Evolutionary conservation across 2,888 invertebrate genomes (phyloP).

Genomic region (Chirona hameri): DNA sequence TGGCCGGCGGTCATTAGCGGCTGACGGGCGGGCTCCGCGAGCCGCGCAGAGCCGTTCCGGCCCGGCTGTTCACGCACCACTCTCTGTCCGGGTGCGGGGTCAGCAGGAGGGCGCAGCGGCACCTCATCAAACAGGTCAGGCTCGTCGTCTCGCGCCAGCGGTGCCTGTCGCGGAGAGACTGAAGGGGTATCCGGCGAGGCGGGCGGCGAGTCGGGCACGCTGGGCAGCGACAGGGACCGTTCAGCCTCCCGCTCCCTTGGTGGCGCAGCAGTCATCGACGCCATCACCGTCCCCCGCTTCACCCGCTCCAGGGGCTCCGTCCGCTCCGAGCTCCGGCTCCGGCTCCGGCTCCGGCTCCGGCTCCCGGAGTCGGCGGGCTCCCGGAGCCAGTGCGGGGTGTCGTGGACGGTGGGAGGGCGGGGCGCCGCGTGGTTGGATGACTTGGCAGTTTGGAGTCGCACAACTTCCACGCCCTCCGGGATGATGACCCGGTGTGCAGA

Average conservation of each 20-base stretch:
- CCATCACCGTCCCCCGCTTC: neutral
- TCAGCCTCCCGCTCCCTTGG: neutral
- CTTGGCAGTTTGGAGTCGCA: neutral
- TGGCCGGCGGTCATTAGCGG: neutral
- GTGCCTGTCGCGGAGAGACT: too few relatives aligned
- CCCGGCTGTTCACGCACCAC: neutral
- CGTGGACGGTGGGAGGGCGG: neutral
- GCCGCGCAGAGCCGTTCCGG: neutral
- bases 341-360: too few relatives aligned
- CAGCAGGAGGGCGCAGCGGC: neutral
- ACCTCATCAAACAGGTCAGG: neutral
- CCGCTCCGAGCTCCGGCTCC: neutral
- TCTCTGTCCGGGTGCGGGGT: neutral
- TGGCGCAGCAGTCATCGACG: neutral
- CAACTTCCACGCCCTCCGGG: constrained; percentile 5
- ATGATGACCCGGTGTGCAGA: neutral
- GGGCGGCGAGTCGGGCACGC: neutral
- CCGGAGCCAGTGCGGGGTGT: neutral
- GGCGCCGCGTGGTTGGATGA: neutral
- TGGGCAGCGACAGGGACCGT: neutral
- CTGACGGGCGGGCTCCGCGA: neutral
- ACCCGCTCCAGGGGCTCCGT: neutral
- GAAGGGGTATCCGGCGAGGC: too few relatives aligned
- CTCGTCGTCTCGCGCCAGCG: too few relatives aligned
- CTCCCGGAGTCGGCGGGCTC: neutral